Evolutionary conservation across 2,797 vertebrate species (phyloP).

Genomic region (Pangasius sanitwongsei): DNA sequence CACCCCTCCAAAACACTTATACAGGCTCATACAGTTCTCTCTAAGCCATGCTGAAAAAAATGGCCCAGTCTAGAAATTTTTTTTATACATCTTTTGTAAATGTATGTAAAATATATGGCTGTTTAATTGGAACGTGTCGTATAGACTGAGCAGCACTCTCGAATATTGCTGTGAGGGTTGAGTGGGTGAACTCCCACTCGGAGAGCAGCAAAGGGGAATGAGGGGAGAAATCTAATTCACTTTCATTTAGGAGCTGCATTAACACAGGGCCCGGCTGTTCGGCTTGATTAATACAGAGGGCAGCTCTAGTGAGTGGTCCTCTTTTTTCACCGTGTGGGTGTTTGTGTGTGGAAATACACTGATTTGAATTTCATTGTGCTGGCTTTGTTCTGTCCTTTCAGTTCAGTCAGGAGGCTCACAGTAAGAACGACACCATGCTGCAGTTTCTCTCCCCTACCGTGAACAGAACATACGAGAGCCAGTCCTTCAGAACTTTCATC

Average conservation of each 20-base stretch:
- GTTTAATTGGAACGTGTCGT: slow-evolving; percentile 20
- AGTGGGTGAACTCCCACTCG: slow-evolving; percentile 24
- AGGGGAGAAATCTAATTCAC: slow-evolving; percentile 47
- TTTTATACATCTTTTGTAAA: background rate
- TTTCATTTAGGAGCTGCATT: slow-evolving; percentile 51
- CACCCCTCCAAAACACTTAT: background rate
- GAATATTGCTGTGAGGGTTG: slow-evolving; percentile 9
- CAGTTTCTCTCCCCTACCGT: slow-evolving; percentile 85
- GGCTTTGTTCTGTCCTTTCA: slow-evolving; percentile 30
- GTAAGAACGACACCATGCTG: slow-evolving; percentile 83
- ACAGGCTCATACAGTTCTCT: background rate
- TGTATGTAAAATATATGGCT: slow-evolving; percentile 20
- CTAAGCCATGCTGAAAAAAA: background rate
- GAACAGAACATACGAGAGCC: slow-evolving; percentile 69
- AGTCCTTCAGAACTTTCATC: slow-evolving; percentile 77
- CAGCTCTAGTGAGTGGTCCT: slow-evolving; percentile 11
- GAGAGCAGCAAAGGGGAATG: slow-evolving; percentile 41
- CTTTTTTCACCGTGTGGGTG: background rate
- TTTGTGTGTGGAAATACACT: slow-evolving; percentile 4
- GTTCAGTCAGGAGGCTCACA: slow-evolving; percentile 64
- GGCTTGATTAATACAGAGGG: slow-evolving; percentile 46
- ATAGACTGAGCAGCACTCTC: background rate
- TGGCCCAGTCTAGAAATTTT: background rate
- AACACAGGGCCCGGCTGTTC: slow-evolving; percentile 35
- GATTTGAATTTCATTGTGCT: background rate